phyloP scores from a whole-genome alignment of 2,797 vertebrate species.

The Crenuchus spilurus region DNA sequence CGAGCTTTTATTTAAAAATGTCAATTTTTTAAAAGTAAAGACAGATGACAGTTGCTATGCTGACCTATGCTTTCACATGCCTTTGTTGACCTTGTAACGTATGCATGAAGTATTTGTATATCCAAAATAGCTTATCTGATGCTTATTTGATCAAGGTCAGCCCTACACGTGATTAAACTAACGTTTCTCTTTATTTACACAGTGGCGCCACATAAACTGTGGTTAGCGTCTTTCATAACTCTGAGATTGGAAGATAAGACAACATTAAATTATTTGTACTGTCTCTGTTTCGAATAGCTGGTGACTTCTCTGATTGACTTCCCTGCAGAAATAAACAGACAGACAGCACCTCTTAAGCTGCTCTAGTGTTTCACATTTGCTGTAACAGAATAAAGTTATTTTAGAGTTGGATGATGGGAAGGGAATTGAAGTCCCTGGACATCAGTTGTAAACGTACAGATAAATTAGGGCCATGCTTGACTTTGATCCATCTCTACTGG shows the following conservation, averaged over 20 bases:
- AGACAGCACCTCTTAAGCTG: not conserved
- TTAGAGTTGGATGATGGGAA: not conserved
- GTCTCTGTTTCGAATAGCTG: not conserved
- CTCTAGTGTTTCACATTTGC: not conserved
- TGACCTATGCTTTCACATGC: not conserved
- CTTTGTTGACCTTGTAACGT: not conserved
- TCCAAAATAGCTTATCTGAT: not conserved
- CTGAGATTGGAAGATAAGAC: not conserved
- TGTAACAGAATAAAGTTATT: conserved; percentile 7
- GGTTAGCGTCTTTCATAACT: conserved; percentile 2
- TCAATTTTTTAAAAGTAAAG: not conserved
- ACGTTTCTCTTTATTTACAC: conserved; percentile 5
- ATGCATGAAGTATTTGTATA: not conserved
- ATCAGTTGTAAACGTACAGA: conserved; percentile 19
- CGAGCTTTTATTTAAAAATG: not conserved
- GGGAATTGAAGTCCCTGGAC: conserved; percentile 8
- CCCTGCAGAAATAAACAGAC: not conserved
- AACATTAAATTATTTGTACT: not conserved
- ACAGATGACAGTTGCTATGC: not conserved
- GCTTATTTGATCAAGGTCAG: not conserved
- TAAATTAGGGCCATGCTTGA: conserved; percentile 13
- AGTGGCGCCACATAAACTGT: conserved; percentile 1
- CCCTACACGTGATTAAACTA: not conserved
- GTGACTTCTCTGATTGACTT: not conserved
- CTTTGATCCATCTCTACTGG: conserved; percentile 17